phyloP scores from a whole-genome alignment of 2,888 invertebrate species.

The Drosophila atripex region DNA sequence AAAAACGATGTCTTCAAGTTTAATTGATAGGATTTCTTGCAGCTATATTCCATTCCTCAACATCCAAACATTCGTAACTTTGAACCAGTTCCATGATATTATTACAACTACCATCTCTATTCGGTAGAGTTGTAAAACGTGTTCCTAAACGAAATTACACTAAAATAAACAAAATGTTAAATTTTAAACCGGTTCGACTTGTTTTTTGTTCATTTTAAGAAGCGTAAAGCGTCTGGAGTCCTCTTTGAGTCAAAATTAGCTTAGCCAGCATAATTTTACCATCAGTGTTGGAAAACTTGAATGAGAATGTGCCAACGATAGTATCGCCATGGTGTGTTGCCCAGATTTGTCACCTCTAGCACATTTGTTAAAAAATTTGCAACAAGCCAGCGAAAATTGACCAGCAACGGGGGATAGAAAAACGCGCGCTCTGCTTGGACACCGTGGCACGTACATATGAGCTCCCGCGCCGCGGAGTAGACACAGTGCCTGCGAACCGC shows the following conservation, averaged over 20 bases:
- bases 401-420: constrained; percentile 60
- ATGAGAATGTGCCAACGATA: neutral
- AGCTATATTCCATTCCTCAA: too few relatives aligned
- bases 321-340: constrained; percentile 30
- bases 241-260: too few relatives aligned
- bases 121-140: constrained; percentile 4
- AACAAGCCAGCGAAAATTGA: constrained; percentile 66
- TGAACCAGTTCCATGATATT: constrained; percentile 16
- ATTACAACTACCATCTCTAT: constrained; percentile 7
- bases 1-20: neutral
- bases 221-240: too few relatives aligned
- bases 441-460: constrained; percentile 63
- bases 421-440: constrained; percentile 56
- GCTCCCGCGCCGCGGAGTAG: constrained; percentile 30
- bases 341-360: constrained; percentile 12
- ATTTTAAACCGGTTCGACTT: neutral
- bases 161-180: neutral
- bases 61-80: too few relatives aligned
- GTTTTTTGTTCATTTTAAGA: neutral
- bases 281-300: constrained; percentile 11
- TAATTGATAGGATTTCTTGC: neutral
- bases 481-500: constrained; percentile 46
- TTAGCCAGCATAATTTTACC: neutral
- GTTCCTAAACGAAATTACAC: neutral
- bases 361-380: constrained; percentile 42